A percentile compares a stretch with the other conserved stretches of the same genome.
Conservation (phyloP, 2,797 vertebrate species). For the Rhyacichthys aspro region DNA sequence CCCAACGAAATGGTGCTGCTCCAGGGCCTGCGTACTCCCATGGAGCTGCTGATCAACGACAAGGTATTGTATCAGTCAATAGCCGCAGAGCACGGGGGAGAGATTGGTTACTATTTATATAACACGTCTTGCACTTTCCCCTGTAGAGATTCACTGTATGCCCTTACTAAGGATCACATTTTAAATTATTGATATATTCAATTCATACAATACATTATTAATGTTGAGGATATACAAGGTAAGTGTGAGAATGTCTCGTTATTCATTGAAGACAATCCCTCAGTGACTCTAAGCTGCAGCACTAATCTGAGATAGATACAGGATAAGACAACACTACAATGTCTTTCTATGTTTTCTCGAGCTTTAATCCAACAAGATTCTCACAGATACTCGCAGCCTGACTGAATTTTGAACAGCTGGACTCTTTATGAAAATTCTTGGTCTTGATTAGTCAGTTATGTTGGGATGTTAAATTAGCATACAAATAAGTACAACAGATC, state of each 20-base stretch:
- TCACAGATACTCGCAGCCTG: background rate
- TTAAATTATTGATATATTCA: conserved; percentile 3
- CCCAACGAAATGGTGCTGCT: conserved; percentile 93
- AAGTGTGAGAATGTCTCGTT: too few species aligned
- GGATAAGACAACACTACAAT: background rate
- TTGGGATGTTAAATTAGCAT: conserved; percentile 43
- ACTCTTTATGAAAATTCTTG: conserved; percentile 13
- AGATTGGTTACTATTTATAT: background rate
- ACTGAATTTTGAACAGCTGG: background rate
- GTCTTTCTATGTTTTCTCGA: background rate
- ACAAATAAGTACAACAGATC: conserved; percentile 35
- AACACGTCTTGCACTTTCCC: background rate
- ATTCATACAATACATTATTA: background rate
- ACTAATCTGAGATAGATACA: conserved; percentile 5
- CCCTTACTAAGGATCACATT: background rate
- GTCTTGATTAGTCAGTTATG: conserved; percentile 9
- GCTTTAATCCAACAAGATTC: conserved; percentile 2
- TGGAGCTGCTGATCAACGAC: conserved; percentile 94
- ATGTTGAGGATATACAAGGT: background rate
- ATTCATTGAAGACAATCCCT: background rate
- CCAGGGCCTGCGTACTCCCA: conserved; percentile 87
- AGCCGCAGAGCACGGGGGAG: background rate
- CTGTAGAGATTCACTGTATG: background rate
- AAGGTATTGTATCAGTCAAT: conserved; percentile 79
- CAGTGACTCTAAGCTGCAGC: background rate